Conservation (phyloP, 1,140 invertebrate species). For the Drosophila tropicalis region DNA sequence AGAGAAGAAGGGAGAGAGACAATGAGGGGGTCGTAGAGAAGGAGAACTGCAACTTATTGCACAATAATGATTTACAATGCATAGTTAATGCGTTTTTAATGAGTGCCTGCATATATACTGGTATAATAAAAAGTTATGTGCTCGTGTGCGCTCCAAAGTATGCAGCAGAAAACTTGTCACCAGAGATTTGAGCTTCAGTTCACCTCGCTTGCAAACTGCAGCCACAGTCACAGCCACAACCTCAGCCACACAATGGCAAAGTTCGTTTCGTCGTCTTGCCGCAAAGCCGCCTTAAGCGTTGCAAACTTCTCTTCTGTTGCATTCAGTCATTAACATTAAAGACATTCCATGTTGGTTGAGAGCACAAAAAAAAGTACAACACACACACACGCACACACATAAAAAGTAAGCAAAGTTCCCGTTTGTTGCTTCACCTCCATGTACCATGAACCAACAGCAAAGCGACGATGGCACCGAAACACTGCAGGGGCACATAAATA, state of each 20-base stretch:
- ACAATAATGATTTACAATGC: constrained; percentile 74
- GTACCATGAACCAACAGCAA: neutral
- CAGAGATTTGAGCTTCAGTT: constrained; percentile 48
- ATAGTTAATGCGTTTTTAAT: constrained; percentile 80
- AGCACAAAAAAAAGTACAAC: constrained; percentile 23
- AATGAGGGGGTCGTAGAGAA: neutral
- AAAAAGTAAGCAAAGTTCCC: constrained; percentile 31
- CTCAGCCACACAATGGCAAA: constrained; percentile 53
- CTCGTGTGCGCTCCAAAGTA: constrained; percentile 26
- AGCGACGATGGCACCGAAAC: constrained; percentile 32
- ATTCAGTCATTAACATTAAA: constrained; percentile 77
- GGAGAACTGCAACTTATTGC: constrained; percentile 59
- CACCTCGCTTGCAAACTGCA: neutral
- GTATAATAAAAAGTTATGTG: constrained; percentile 43
- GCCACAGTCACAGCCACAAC: neutral
- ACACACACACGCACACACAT: neutral
- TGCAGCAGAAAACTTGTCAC: constrained; percentile 71
- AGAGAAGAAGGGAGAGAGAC: neutral
- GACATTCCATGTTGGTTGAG: constrained; percentile 58
- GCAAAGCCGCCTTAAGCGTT: constrained; percentile 74
- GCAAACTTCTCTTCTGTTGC: constrained; percentile 59
- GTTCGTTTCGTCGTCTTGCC: constrained; percentile 51
- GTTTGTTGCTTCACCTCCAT: constrained; percentile 14
- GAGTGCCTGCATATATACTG: constrained; percentile 51
- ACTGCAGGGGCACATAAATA: constrained; percentile 77